Percentiles rank a stretch among this genome's conserved stretches.
phyloP scores from a whole-genome alignment of 1,140 invertebrate species.

The Cydia amplana region DNA sequence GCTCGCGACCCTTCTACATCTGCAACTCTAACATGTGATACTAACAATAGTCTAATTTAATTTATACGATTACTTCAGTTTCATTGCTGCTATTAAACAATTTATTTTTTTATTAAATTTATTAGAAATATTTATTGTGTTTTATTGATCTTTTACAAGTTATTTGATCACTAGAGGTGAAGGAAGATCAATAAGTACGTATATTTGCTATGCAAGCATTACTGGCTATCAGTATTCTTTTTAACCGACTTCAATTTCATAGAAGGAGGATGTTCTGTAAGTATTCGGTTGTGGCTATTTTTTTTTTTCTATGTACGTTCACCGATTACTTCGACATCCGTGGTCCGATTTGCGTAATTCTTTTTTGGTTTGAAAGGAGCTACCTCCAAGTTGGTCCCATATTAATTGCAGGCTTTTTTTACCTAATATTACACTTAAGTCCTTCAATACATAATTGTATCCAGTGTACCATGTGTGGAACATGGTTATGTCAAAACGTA shows the following conservation, averaged over 20 bases:
- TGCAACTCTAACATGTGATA: constrained; percentile 15
- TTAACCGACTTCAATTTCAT: too few relatives aligned
- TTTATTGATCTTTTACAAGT: not conserved
- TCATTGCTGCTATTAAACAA: constrained; percentile 7
- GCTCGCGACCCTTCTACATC: not conserved
- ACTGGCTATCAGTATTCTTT: not conserved
- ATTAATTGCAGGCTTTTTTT: too few relatives aligned
- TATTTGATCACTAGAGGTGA: too few relatives aligned
- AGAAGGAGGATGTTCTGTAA: too few relatives aligned
- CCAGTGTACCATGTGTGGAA: too few relatives aligned
- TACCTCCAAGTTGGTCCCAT: too few relatives aligned
- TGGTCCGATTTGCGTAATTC: too few relatives aligned
- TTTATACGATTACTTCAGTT: constrained; percentile 16
- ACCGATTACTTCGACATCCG: too few relatives aligned
- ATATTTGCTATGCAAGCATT: not conserved
- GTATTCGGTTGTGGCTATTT: too few relatives aligned
- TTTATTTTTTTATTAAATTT: constrained; percentile 26
- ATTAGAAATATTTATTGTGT: not conserved
- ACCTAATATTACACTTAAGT: too few relatives aligned
- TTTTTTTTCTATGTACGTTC: too few relatives aligned
- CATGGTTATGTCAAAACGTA: not conserved
- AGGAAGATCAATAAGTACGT: not conserved
- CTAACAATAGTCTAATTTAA: constrained; percentile 27
- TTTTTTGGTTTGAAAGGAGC: too few relatives aligned
- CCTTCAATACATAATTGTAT: not conserved